Conservation (phyloP, 2,888 invertebrate genomes). For the Oscheius sp. region DNA sequence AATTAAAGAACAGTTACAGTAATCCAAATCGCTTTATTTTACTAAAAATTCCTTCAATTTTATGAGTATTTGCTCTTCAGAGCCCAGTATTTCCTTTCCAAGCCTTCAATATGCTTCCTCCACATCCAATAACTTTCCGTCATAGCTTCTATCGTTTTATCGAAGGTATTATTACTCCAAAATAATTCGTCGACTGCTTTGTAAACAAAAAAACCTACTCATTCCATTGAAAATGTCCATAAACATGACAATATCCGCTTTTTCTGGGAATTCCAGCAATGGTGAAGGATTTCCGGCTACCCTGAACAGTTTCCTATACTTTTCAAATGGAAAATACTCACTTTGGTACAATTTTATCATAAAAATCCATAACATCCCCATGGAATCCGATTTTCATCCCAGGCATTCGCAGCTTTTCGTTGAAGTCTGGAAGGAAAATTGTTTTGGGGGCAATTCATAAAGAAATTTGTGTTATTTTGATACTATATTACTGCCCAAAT, state of each 20-base stretch:
- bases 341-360: conserved; percentile 31
- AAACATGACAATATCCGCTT: conserved; percentile 1
- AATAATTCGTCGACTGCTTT: not conserved
- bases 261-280: conserved; percentile 1
- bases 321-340: not conserved
- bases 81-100: not conserved
- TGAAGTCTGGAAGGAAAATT: not conserved
- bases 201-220: not conserved
- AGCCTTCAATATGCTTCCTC: not conserved
- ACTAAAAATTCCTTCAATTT: no score
- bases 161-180: not conserved
- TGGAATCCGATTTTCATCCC: conserved; percentile 40
- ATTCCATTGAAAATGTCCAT: conserved; percentile 11
- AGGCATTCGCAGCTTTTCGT: conserved; percentile 43
- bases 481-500: no score
- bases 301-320: not conserved
- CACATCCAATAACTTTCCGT: conserved; percentile 8
- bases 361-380: conserved; percentile 39
- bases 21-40: no score
- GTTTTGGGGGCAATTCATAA: no score
- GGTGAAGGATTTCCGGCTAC: not conserved
- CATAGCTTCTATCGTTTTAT: not conserved
- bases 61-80: not conserved
- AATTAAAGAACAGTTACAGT: no score
- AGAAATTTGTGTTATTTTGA: no score